These are phyloP conservation scores for Anguilla marmorata DNA, from an alignment of 2,797 vertebrate genomes.

Conservation along the genomic window DNA sequence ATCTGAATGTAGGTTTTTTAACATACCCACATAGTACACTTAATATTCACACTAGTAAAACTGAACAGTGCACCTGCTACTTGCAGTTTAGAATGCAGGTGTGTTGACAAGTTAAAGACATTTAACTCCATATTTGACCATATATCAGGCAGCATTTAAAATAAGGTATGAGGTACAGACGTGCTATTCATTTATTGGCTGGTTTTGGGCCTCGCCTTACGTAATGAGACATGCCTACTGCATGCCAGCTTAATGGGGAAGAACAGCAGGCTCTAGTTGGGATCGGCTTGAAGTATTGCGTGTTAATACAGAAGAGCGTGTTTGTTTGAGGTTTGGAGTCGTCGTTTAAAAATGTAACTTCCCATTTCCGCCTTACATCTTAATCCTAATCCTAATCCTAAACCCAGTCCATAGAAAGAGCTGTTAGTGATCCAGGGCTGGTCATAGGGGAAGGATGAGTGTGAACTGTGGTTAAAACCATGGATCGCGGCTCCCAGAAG, in stretches of 20 bases:
- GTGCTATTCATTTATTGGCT: not conserved
- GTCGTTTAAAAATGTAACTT: not conserved
- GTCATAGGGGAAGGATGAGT: not conserved
- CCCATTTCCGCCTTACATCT: not conserved
- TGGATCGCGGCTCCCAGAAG: constrained; percentile 37
- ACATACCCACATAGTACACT: too few species aligned
- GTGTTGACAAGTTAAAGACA: too few species aligned
- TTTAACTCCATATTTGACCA: not conserved
- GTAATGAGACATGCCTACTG: not conserved
- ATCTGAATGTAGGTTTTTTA: too few species aligned
- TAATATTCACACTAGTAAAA: too few species aligned
- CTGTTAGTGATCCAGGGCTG: not conserved
- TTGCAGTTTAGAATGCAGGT: too few species aligned
- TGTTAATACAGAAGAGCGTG: not conserved
- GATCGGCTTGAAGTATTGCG: not conserved
- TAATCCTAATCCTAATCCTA: not conserved
- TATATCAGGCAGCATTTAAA: not conserved
- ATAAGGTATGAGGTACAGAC: not conserved
- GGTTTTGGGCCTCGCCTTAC: not conserved
- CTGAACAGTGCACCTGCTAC: too few species aligned
- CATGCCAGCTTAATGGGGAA: not conserved
- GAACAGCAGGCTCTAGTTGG: not conserved
- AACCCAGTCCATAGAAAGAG: not conserved
- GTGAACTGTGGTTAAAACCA: constrained; percentile 40
- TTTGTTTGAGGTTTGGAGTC: not conserved